Conservation (phyloP, 2,113 vertebrate genomes). For the Rattus norvegicus region DNA sequence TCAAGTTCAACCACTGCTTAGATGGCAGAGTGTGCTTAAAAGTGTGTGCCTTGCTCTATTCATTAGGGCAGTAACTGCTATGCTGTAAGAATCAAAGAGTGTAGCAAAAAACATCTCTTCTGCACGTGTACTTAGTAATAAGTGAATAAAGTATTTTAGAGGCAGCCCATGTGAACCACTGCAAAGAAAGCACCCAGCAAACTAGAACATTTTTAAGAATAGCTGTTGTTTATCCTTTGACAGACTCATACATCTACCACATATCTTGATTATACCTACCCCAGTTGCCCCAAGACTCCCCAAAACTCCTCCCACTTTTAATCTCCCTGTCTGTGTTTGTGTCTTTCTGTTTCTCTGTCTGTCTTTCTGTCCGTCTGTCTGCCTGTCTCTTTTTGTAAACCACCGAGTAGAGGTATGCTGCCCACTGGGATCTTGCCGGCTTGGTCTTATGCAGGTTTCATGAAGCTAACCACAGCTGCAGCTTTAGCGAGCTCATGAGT, state of each 20-base stretch:
- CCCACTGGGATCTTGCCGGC: not conserved
- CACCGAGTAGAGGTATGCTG: not conserved
- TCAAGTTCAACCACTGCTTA: not conserved
- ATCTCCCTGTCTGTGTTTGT: not conserved
- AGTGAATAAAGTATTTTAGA: not conserved
- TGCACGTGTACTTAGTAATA: not conserved
- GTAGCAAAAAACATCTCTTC: not conserved
- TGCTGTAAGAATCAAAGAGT: slow-evolving; percentile 12
- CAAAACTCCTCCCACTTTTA: not conserved
- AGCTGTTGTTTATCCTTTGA: not conserved
- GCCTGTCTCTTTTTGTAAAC: not conserved
- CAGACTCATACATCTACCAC: not conserved
- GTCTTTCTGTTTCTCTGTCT: not conserved
- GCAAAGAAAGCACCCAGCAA: not conserved
- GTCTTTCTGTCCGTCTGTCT: not conserved
- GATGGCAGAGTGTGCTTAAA: slow-evolving; percentile 25
- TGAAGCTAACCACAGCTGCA: not conserved
- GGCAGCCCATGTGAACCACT: not conserved
- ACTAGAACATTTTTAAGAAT: not conserved
- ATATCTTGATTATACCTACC: too few relatives aligned
- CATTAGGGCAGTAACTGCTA: not conserved
- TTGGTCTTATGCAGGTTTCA: not conserved
- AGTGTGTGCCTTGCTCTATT: not conserved
- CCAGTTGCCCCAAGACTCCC: too few relatives aligned
- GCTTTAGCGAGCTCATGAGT: not conserved